These are phyloP conservation scores for Vanessa cardui DNA, from an alignment of 2,888 invertebrate species.

Conservation along the genomic window DNA sequence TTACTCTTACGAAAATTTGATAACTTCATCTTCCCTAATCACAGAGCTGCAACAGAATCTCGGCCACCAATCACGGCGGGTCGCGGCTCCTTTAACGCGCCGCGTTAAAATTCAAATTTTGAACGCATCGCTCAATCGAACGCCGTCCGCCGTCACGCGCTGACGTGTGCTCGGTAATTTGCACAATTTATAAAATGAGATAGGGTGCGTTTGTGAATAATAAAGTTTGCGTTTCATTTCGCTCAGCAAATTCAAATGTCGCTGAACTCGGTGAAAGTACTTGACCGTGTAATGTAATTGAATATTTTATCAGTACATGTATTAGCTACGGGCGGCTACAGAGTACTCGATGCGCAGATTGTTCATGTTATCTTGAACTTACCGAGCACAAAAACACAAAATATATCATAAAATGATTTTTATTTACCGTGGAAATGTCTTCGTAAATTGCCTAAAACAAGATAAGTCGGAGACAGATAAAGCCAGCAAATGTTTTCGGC, in stretches of 20 bases:
- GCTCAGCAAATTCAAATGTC: constrained; percentile 55
- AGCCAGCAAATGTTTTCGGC: no score
- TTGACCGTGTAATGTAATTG: constrained; percentile 55
- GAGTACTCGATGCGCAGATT: constrained; percentile 21
- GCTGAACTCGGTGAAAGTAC: constrained; percentile 61
- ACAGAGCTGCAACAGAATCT: constrained; percentile 65
- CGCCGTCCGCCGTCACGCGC: constrained; percentile 35
- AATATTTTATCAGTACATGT: constrained; percentile 59
- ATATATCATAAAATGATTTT: no score
- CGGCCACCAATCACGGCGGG: constrained; percentile 41
- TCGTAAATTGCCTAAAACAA: no score
- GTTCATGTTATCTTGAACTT: background rate
- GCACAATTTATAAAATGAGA: constrained; percentile 55
- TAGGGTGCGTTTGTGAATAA: constrained; percentile 43
- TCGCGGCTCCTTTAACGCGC: constrained; percentile 1
- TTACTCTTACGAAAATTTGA: constrained; percentile 66
- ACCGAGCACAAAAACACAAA: no score
- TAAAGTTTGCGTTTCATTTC: constrained; percentile 46
- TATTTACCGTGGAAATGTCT: no score
- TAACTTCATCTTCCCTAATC: constrained; percentile 76
- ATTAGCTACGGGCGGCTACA: constrained; percentile 9
- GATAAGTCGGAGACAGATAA: no score
- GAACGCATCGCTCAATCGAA: background rate
- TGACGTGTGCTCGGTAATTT: constrained; percentile 43
- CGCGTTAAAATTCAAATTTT: constrained; percentile 5